Evolutionary conservation across 2,113 vertebrate species (phyloP).

Genomic region (Caranx ignobilis): DNA sequence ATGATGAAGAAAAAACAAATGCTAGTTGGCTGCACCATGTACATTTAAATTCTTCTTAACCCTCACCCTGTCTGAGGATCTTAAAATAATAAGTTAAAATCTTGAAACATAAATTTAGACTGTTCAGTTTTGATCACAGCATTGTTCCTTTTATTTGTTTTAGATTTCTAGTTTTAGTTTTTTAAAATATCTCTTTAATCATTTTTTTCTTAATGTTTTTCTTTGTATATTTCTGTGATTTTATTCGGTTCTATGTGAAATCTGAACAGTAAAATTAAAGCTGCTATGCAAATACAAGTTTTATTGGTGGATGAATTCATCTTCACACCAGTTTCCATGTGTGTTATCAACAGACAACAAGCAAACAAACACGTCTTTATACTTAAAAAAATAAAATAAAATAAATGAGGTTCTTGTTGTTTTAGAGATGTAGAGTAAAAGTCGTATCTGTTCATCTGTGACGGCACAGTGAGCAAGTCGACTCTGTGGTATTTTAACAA

Average conservation of each 20-base stretch:
- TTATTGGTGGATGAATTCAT: background rate
- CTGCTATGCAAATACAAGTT: no score
- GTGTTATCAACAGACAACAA: background rate
- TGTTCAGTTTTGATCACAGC: background rate
- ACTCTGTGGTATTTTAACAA: background rate
- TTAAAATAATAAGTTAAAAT: background rate
- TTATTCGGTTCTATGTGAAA: background rate
- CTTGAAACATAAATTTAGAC: background rate
- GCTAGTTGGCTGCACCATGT: background rate
- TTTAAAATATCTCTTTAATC: background rate
- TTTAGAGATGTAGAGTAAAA: background rate
- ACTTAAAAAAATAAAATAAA: background rate
- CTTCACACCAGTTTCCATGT: background rate
- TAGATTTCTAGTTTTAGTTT: background rate
- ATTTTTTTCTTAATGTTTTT: background rate
- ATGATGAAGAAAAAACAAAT: background rate
- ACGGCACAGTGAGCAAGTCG: constrained; percentile 2
- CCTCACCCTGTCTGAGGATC: background rate
- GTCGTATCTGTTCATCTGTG: background rate
- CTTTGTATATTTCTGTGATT: background rate
- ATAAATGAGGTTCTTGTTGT: background rate
- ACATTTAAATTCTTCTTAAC: background rate
- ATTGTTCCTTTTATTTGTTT: background rate
- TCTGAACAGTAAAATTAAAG: background rate
- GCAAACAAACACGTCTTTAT: background rate